Evolutionary conservation across 2,888 invertebrate genomes (phyloP).

Genomic region (Netelia melanura): DNA sequence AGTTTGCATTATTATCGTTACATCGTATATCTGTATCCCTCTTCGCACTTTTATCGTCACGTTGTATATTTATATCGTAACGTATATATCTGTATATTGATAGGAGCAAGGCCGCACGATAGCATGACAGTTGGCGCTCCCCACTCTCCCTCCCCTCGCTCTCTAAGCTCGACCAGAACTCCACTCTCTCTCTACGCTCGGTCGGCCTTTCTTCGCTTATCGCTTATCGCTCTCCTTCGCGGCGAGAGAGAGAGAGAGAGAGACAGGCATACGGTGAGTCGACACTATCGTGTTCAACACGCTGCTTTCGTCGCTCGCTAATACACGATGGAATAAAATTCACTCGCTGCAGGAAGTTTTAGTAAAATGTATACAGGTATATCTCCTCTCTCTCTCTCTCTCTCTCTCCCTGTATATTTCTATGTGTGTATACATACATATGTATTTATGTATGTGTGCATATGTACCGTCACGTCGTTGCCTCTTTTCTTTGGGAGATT

Average conservation of each 20-base stretch:
- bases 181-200: neutral
- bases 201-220: slow-evolving; percentile 48
- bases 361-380: neutral
- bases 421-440: too few species aligned
- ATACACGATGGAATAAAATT: slow-evolving; percentile 43
- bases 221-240: slow-evolving; percentile 39
- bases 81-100: slow-evolving; percentile 15
- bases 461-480: slow-evolving; percentile 14
- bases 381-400: slow-evolving; percentile 52
- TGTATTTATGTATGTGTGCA: too few species aligned
- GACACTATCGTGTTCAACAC: slow-evolving; percentile 32
- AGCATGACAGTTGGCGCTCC: slow-evolving; percentile 40
- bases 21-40: neutral
- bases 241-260: slow-evolving; percentile 20
- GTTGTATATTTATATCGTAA: too few species aligned
- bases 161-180: neutral
- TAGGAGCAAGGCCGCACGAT: slow-evolving; percentile 62
- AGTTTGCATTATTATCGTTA: too few species aligned
- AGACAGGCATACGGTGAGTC: slow-evolving; percentile 7
- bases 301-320: slow-evolving; percentile 13
- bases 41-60: too few species aligned
- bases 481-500: slow-evolving; percentile 43
- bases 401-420: slow-evolving; percentile 30
- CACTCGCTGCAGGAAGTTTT: neutral
- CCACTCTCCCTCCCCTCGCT: neutral